Conservation (phyloP, 2,888 invertebrate genomes). For the Leptopterna dolabrata region DNA sequence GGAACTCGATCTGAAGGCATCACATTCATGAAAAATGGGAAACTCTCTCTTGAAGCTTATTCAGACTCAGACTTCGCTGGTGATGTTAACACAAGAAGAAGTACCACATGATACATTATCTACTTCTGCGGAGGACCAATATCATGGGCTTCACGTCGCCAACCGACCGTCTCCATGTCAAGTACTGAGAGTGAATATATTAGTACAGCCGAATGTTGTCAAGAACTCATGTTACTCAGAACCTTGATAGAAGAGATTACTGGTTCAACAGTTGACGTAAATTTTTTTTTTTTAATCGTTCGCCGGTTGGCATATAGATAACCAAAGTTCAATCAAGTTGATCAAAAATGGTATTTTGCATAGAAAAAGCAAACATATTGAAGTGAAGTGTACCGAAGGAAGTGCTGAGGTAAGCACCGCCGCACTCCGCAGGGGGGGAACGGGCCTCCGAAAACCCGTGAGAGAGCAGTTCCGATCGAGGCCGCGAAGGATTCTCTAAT, state of each 20-base stretch:
- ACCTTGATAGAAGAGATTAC: constrained; percentile 32
- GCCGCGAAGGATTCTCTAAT: no score
- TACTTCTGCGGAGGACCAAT: constrained; percentile 43
- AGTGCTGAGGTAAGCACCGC: no score
- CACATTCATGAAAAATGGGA: not conserved
- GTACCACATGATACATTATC: constrained; percentile 33
- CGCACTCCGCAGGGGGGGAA: no score
- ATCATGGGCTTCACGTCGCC: constrained; percentile 34
- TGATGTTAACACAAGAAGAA: constrained; percentile 15
- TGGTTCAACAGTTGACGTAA: no score
- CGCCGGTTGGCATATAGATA: no score
- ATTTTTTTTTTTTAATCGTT: no score
- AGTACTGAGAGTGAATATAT: constrained; percentile 50
- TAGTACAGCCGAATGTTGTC: no score
- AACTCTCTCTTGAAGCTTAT: constrained; percentile 18
- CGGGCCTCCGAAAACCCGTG: no score
- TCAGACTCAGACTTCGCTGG: constrained; percentile 41
- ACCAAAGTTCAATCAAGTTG: no score
- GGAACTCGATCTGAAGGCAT: not conserved
- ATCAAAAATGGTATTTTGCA: no score
- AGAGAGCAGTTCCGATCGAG: no score
- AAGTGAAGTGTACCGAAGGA: constrained; percentile 59
- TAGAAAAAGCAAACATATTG: constrained; percentile 62
- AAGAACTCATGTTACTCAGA: no score
- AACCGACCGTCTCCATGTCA: constrained; percentile 34